These are phyloP conservation scores for Hydrocynus forskahlii DNA, from an alignment of 2,797 vertebrate genomes.

Conservation along the genomic window DNA sequence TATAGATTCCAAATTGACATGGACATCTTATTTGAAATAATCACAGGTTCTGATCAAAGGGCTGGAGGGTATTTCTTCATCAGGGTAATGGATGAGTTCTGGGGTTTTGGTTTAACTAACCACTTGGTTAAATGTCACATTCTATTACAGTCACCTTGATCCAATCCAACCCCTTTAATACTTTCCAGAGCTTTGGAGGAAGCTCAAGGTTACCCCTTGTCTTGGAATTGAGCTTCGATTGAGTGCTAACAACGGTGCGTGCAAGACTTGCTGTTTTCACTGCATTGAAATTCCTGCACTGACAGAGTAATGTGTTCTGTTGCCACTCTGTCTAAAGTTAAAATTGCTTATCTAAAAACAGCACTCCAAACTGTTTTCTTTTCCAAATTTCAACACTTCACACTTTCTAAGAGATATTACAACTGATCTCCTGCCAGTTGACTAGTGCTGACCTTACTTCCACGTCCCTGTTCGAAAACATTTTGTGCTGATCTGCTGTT, in stretches of 20 bases:
- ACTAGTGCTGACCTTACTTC: slow-evolving; percentile 46
- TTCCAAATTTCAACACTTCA: slow-evolving; percentile 65
- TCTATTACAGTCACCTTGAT: slow-evolving; percentile 71
- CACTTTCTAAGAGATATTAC: slow-evolving; percentile 56
- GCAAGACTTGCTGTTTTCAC: slow-evolving; percentile 58
- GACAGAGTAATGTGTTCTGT: slow-evolving; percentile 62
- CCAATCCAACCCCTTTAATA: slow-evolving; percentile 66
- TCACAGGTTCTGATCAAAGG: slow-evolving; percentile 36
- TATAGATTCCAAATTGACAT: slow-evolving; percentile 3
- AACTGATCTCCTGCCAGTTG: slow-evolving; percentile 59
- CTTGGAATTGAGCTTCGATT: slow-evolving; percentile 58
- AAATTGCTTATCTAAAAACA: slow-evolving; percentile 74
- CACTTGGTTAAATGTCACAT: slow-evolving; percentile 65
- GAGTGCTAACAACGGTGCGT: slow-evolving; percentile 61
- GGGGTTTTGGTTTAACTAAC: slow-evolving; percentile 58
- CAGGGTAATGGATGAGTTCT: slow-evolving; percentile 52
- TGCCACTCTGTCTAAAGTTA: slow-evolving; percentile 72
- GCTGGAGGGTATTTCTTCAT: slow-evolving; percentile 48
- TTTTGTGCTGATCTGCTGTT: slow-evolving; percentile 31
- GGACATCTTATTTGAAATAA: neutral
- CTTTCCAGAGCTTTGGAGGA: slow-evolving; percentile 71
- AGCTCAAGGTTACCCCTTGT: slow-evolving; percentile 67
- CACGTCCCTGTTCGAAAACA: slow-evolving; percentile 46
- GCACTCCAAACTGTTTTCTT: slow-evolving; percentile 57
- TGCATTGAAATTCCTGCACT: slow-evolving; percentile 67